Evolutionary conservation across 2,888 invertebrate genomes (phyloP), one percentile per base, ranked within the genome.

Genomic region (Dicycla oo): DNA sequence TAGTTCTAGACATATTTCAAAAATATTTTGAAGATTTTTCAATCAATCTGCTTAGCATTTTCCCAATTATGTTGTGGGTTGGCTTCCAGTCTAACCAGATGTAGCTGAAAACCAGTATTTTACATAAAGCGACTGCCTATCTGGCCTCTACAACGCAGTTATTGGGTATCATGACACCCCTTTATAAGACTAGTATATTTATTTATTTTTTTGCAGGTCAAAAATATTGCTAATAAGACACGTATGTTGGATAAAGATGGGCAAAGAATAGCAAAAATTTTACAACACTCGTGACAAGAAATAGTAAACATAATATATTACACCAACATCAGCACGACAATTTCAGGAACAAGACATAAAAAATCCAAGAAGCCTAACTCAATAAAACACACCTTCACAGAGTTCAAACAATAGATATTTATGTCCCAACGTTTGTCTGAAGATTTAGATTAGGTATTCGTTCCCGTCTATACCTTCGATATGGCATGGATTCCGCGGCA

Each of bases 401-500:
- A 78, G 54, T 70, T 76, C 71, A 76, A 84, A 82, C 85, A 75
- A 78, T 82, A 73, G 58, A 82, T 82, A 82, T 82, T 82, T 78
- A 82, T 82, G 75, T 82, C 26, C 51, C 45, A 40, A 73, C 73
- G 73, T 73, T 81, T 79, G 84, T 81, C 84, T 81, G 84, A 64
- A 84, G 82, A 82, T 82, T 82, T 82, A 75, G 82, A 85, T 85
- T 82, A 82, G 71, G 69, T 75, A 72, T 85, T 66, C 65, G 54
- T 78, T 69, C 60, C 64, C 54, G 61, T 77, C 78, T 78, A 80
- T 83, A 73, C 83, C 83, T 82, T 69, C 77, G 80, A 86, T 83
- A 85, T 77, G 83, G 84, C 82, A 77, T 85, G 86, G 88, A 89
- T 89, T 84, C 85, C 86, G 78, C 65, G 62, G 82, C 82, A 67